phyloP scores from a whole-genome alignment of 2,888 invertebrate genomes.

The Desoria tigrina region DNA sequence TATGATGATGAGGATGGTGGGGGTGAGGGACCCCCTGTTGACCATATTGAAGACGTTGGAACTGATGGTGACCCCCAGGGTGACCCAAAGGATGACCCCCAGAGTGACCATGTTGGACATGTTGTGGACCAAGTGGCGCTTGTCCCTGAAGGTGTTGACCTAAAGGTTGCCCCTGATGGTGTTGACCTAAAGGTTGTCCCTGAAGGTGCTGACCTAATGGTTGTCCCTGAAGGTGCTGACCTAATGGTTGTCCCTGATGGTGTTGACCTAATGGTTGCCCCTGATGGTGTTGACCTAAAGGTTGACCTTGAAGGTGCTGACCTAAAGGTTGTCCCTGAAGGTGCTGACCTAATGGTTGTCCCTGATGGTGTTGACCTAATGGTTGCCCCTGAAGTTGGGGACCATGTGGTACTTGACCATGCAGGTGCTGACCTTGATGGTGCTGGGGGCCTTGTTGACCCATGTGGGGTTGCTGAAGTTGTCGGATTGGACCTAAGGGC shows the following conservation, averaged over 20 bases:
- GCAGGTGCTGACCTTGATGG: background rate
- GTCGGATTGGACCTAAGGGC: background rate
- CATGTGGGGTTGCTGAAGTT: background rate
- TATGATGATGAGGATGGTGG: background rate
- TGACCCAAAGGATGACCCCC: background rate
- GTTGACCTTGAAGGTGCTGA: background rate
- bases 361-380: background rate
- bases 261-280: background rate
- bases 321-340: background rate
- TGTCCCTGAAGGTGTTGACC: background rate
- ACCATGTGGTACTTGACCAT: background rate
- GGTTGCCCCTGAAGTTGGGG: too few species aligned
- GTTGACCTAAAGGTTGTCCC: background rate
- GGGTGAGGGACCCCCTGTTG: background rate
- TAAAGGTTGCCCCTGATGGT: background rate
- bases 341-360: background rate
- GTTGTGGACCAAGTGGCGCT: background rate
- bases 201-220: background rate
- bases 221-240: background rate
- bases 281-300: background rate
- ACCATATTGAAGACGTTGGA: background rate
- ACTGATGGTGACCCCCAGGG: background rate
- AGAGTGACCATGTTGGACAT: too few species aligned
- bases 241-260: background rate
- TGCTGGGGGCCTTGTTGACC: background rate